A percentile compares a stretch with the other conserved stretches of the same genome.
These are phyloP conservation scores for Lonchura striata DNA, from an alignment of 2,113 vertebrate species.

Conservation along the genomic window DNA sequence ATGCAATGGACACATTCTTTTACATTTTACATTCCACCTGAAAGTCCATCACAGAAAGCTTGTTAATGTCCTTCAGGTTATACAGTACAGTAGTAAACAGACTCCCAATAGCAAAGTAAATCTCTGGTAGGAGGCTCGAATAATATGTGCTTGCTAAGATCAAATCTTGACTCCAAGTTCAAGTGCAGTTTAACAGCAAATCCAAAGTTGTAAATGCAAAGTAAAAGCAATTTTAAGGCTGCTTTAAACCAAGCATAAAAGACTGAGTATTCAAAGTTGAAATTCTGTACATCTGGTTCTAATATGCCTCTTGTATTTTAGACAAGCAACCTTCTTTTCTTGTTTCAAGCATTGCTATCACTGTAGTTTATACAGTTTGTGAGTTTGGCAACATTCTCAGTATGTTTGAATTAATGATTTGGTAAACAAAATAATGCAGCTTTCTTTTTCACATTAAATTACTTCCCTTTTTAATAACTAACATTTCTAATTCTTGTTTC, in stretches of 20 bases:
- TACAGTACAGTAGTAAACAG: slow-evolving; percentile 57
- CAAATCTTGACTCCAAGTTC: slow-evolving; percentile 74
- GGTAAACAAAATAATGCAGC: background rate
- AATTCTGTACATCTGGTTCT: slow-evolving; percentile 77
- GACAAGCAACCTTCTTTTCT: slow-evolving; percentile 67
- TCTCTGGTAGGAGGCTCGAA: slow-evolving; percentile 46
- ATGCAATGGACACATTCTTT: slow-evolving; percentile 33
- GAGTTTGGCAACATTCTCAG: background rate
- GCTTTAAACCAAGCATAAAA: slow-evolving; percentile 79
- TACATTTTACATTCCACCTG: slow-evolving; percentile 64
- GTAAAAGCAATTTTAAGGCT: slow-evolving; percentile 74
- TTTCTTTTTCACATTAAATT: background rate
- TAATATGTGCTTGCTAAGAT: slow-evolving; percentile 57
- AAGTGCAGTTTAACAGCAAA: slow-evolving; percentile 77
- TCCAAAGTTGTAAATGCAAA: slow-evolving; percentile 78
- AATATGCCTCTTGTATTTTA: slow-evolving; percentile 69
- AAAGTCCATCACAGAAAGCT: slow-evolving; percentile 61
- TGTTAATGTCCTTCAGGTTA: slow-evolving; percentile 65
- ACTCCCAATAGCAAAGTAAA: slow-evolving; percentile 70
- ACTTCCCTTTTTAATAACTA: background rate
- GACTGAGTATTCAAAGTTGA: slow-evolving; percentile 74
- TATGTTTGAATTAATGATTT: background rate
- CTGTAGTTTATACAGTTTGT: slow-evolving; percentile 19
- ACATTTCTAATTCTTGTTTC: background rate
- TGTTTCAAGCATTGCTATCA: slow-evolving; percentile 59